Base-by-base conservation (phyloP, 2,888 invertebrate species). In the Ichneumoninae sp. region DNA sequence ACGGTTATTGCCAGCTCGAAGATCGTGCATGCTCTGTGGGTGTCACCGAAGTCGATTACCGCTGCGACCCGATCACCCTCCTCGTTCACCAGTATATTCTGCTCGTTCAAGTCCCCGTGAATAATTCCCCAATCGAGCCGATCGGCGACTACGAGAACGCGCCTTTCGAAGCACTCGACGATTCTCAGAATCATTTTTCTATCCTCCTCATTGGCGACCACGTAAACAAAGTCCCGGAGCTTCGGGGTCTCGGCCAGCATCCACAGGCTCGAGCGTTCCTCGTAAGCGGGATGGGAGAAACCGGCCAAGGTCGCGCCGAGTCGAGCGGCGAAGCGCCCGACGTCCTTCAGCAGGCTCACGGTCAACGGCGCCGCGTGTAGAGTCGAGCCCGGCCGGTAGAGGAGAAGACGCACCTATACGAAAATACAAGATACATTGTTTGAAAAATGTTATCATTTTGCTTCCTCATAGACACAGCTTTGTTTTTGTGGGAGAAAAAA, bases 101-200 rank as follows among this genome's bases (percentile, higher is more conserved):
- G 97, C 91, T 98, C 98, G 92, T 98, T 98, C 82, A 97, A 95
- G 92, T 99, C 99, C 0, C 98, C 98, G 91, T 99, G 98, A 85
- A 98, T 97, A 5, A 97, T 89, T 89, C 96, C 97, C 90, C 95
- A 95, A 89, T 96, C 96, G 85, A 98, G 94, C 50, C 95, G 94
- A 0, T 95, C 94, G 2, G 95, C 90, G 13, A 89, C 74, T 0
- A 94, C 93, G 0, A 95, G 95, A 0, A 97, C 91, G 0, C 98
- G 96, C 0, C 95, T 94, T 10, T 95, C 94, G 93, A 97, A 98
- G 75, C 94, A 92, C 13, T 94, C 90, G 3, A 97, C 94, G 4
- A 96, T 94, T 69, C 96, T 95, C 77, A 95, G 94, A 0, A 96
- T 95, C 65, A 98, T 90, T 54, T 95, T 93, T 47, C 95, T 94